Percentiles rank a stretch among this genome's conserved stretches.
Conservation (phyloP, 2,888 invertebrate genomes). For the Acanthacorydalis orientalis region DNA sequence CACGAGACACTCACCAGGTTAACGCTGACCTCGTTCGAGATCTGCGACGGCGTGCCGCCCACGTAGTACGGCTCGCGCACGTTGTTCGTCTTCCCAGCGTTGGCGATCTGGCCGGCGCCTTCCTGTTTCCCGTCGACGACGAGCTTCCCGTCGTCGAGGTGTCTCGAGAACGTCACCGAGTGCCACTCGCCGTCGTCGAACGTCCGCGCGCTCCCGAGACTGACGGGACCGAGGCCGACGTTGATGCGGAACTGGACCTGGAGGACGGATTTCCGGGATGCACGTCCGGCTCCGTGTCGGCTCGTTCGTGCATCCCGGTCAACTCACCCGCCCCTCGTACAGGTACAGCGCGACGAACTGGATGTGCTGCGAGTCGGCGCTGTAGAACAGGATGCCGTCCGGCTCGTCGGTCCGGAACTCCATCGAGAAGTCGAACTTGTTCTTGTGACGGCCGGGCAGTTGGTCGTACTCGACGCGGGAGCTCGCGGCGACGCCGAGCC, state of each 20-base stretch:
- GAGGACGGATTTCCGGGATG: too few species aligned
- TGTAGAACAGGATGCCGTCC: constrained; percentile 78
- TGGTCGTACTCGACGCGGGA: constrained; percentile 57
- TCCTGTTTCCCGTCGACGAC: constrained; percentile 43
- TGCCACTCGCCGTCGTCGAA: constrained; percentile 73
- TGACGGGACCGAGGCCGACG: constrained; percentile 40
- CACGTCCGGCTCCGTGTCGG: too few species aligned
- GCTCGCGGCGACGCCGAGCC: constrained; percentile 42
- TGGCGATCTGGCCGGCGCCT: constrained; percentile 34
- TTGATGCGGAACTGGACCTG: constrained; percentile 54
- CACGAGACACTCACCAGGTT: constrained; percentile 18
- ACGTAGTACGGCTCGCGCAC: constrained; percentile 58
- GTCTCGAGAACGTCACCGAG: constrained; percentile 46
- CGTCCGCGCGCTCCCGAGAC: constrained; percentile 26
- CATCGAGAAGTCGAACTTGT: constrained; percentile 57
- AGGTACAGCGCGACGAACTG: constrained; percentile 57
- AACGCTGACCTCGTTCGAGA: constrained; percentile 24
- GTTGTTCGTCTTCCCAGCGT: constrained; percentile 32
- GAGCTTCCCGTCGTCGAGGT: constrained; percentile 43
- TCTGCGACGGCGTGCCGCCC: constrained; percentile 53
- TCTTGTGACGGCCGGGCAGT: constrained; percentile 36
- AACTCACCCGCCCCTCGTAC: constrained; percentile 41
- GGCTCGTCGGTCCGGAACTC: constrained; percentile 57
- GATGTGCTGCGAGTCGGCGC: constrained; percentile 38
- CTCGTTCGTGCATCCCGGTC: too few species aligned